Conservation (phyloP, 2,797 vertebrate genomes). For the Nannoperca australis region DNA sequence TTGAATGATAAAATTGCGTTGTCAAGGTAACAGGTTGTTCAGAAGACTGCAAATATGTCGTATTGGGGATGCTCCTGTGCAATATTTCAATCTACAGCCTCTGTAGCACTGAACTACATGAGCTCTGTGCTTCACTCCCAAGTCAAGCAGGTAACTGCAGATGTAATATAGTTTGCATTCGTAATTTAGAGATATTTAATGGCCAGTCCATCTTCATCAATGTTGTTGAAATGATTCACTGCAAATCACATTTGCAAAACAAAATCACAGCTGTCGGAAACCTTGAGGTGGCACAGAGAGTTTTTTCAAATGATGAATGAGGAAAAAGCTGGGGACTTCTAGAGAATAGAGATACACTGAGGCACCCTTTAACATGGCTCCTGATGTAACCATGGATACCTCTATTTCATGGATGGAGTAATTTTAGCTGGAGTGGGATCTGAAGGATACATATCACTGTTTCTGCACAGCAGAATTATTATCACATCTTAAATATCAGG, state of each 20-base stretch:
- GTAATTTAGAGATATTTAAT: slow-evolving; percentile 74
- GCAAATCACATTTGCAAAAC: slow-evolving; percentile 67
- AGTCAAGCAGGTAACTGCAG: slow-evolving; percentile 58
- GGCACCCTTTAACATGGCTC: slow-evolving; percentile 83
- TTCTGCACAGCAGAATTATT: slow-evolving; percentile 58
- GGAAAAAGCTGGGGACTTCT: slow-evolving; percentile 76
- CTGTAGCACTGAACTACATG: slow-evolving; percentile 35
- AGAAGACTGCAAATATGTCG: slow-evolving; percentile 82
- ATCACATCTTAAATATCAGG: slow-evolving; percentile 47
- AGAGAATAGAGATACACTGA: slow-evolving; percentile 79
- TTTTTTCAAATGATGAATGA: slow-evolving; percentile 78
- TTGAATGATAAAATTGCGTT: slow-evolving; percentile 89
- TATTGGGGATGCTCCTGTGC: slow-evolving; percentile 76
- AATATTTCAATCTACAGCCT: slow-evolving; percentile 71
- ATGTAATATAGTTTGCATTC: slow-evolving; percentile 61
- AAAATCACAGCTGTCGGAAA: slow-evolving; percentile 66
- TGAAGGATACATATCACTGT: slow-evolving; percentile 76
- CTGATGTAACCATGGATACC: slow-evolving; percentile 89
- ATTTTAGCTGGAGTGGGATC: slow-evolving; percentile 86
- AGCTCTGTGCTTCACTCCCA: slow-evolving; percentile 56
- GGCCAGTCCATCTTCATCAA: slow-evolving; percentile 60
- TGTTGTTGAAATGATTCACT: slow-evolving; percentile 56
- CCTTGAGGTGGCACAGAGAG: slow-evolving; percentile 65
- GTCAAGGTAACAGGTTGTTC: slow-evolving; percentile 89
- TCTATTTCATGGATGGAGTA: slow-evolving; percentile 85